phyloP scores from a whole-genome alignment of 1,140 invertebrate species.

The Eubasilissa regina region DNA sequence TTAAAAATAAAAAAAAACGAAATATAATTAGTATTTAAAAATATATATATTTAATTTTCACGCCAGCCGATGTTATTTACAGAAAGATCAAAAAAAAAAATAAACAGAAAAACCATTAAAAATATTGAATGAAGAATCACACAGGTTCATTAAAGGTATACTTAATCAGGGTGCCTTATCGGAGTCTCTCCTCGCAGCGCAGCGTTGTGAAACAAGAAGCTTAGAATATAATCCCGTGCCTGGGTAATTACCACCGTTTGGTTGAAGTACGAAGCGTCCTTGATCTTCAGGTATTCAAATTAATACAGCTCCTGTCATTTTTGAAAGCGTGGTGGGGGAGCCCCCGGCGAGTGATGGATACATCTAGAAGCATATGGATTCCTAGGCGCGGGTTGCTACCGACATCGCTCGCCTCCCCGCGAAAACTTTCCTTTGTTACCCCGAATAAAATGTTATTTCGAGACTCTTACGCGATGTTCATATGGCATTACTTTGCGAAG shows the following conservation, averaged over 20 bases:
- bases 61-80: no score
- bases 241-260: slow-evolving; percentile 14
- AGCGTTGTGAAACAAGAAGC: slow-evolving; percentile 1
- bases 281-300: slow-evolving; percentile 55
- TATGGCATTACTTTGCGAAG: slow-evolving; percentile 32
- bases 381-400: slow-evolving; percentile 26
- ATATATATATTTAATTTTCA: no score
- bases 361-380: slow-evolving; percentile 42
- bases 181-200: no score
- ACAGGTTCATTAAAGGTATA: no score
- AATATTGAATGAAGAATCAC: no score
- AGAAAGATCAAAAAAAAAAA: no score
- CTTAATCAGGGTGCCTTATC: no score
- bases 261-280: slow-evolving; percentile 41
- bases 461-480: slow-evolving; percentile 20
- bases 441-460: slow-evolving; percentile 29
- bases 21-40: no score
- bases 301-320: slow-evolving; percentile 57
- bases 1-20: no score
- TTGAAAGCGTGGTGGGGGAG: slow-evolving; percentile 44
- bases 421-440: slow-evolving; percentile 29
- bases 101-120: no score
- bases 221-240: neutral
- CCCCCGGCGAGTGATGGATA: slow-evolving; percentile 53
- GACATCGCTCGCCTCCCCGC: neutral